These are phyloP conservation scores for Phataginus tetradactyla DNA, from an alignment of 2,797 vertebrate genomes.

Conservation along the genomic window DNA sequence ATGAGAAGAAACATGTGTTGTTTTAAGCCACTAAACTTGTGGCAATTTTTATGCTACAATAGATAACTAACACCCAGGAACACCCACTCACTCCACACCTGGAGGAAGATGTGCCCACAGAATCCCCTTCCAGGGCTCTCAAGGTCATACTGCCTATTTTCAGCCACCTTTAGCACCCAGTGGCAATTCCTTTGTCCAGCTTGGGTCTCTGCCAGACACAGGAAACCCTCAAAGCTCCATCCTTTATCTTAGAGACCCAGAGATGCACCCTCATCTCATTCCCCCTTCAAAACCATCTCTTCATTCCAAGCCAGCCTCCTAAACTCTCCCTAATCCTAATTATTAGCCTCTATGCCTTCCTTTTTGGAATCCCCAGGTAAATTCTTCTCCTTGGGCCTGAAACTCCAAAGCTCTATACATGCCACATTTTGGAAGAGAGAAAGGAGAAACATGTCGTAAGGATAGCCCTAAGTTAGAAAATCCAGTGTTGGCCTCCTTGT, in stretches of 20 bases:
- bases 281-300: neutral
- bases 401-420: neutral
- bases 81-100: neutral
- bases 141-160: neutral
- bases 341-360: neutral
- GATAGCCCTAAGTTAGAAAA: neutral
- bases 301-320: neutral
- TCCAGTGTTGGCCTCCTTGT: neutral
- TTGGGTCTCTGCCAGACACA: neutral
- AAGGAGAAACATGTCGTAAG: neutral
- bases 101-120: neutral
- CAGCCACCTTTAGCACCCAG: neutral
- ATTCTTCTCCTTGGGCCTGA: neutral
- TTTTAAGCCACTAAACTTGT: neutral
- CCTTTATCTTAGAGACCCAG: neutral
- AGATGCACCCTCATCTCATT: neutral
- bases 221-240: neutral
- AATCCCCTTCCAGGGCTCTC: neutral
- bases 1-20: neutral
- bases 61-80: neutral
- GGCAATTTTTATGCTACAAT: neutral
- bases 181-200: neutral
- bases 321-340: neutral
- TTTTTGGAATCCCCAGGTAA: neutral
- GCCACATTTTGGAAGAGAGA: neutral